Base-by-base conservation (phyloP, 2,888 invertebrate species). In the Cantharis flavilabris region DNA sequence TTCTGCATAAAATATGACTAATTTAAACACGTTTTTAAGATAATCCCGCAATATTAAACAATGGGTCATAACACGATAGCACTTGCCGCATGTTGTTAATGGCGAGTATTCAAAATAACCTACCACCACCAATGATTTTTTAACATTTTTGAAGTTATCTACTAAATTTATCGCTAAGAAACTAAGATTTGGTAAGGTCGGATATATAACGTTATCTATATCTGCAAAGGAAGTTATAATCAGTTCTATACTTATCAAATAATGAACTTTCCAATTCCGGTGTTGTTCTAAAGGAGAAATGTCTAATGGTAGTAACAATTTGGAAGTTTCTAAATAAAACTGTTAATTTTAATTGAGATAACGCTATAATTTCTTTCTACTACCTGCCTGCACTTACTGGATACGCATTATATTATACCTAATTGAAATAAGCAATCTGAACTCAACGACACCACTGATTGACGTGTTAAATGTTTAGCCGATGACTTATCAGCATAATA, bases 201-300 rank as follows among this genome's bases (percentile, higher is more conserved):
- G 78, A 80, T 77, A 77, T 79, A 74, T 62, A 75, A 78, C 80
- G 75, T 77, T 85, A 84, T 85, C 85, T 85, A 78, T 83, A 86
- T 85, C 85, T 83, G 80, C 75, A 83, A 83, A 84, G 86, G 86
- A 86, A 85, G 85, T 84, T 82, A 82, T 84, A 85, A 85, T 85
- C 85, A 82, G 82, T 82, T 83, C 79, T 82, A 84, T 83, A 84
- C 83, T 83, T 86, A 85, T 85, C 85, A 83, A 84, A 82, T 83
- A 80, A 80, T 83, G 82, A 84, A 84, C 83, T 84, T 84, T 84
- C 82, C 81, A 84, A 83, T 84, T 85, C 85, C 84, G 85, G 84
- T 80, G 75, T 78, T 75, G 75, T 78, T 78, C 75, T 75, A 73
- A 78, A 69, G 63, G 63, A 62, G 72, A 70, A 76, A 71, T 73